Conservation (phyloP, 2,888 invertebrate genomes). For the Lydus trimaculatus region DNA sequence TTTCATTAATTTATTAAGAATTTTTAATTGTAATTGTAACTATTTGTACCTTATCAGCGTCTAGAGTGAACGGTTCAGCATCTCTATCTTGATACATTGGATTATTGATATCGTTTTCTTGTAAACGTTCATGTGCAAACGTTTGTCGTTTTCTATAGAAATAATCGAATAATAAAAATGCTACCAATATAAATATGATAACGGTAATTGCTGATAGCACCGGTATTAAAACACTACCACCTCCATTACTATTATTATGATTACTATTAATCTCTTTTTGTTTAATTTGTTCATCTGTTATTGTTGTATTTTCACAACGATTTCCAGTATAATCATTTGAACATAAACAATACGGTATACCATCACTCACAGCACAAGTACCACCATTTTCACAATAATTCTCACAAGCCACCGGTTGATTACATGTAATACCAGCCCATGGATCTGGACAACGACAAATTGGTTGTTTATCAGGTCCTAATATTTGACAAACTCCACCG, state of each 20-base stretch:
- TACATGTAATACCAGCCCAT: constrained; percentile 67
- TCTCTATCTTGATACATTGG: constrained; percentile 84
- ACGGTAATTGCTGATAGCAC: constrained; percentile 44
- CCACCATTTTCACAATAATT: constrained; percentile 65
- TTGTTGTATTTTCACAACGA: constrained; percentile 57
- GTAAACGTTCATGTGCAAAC: constrained; percentile 80
- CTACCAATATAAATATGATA: constrained; percentile 46
- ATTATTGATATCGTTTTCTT: constrained; percentile 85
- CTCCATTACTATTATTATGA: constrained; percentile 15
- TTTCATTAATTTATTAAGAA: constrained; percentile 22
- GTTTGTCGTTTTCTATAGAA: constrained; percentile 56
- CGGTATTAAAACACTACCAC: constrained; percentile 42
- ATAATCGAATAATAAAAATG: constrained; percentile 49
- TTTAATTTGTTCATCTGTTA: constrained; percentile 16
- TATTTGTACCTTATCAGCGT: constrained; percentile 67
- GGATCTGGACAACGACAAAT: constrained; percentile 66
- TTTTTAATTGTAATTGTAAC: not conserved
- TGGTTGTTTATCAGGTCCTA: constrained; percentile 61
- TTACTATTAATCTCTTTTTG: constrained; percentile 18
- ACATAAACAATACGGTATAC: constrained; percentile 59
- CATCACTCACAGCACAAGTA: constrained; percentile 60
- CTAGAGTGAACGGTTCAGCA: constrained; percentile 66
- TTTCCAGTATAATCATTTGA: constrained; percentile 59
- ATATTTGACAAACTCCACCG: constrained; percentile 67
- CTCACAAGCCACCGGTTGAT: constrained; percentile 60